These are phyloP conservation scores for Ranitomeya variabilis DNA, from an alignment of 2,113 vertebrate genomes.

Conservation along the genomic window DNA sequence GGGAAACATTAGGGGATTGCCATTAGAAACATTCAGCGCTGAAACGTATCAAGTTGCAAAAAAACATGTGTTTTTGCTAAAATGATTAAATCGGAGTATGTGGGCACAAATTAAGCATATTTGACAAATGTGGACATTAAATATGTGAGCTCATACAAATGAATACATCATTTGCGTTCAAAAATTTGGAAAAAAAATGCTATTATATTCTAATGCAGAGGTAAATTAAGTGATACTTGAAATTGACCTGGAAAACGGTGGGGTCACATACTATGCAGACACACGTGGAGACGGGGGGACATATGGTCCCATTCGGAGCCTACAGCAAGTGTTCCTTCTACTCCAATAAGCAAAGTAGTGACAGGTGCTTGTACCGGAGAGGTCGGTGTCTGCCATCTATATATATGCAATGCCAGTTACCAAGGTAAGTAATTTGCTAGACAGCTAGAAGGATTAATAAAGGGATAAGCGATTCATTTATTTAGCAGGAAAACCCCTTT, in stretches of 20 bases:
- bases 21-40: conserved; percentile 54
- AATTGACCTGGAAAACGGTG: background rate
- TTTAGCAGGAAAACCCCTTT: too few species aligned
- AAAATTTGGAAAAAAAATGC: conserved; percentile 45
- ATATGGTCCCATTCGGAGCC: background rate
- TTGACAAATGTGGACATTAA: conserved; percentile 58
- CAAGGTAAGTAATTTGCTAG: background rate
- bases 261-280: background rate
- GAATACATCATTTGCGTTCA: conserved; percentile 47
- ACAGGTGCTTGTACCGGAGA: background rate
- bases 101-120: conserved; percentile 57
- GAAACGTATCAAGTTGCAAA: conserved; percentile 51
- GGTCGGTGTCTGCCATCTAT: background rate
- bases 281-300: background rate
- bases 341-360: background rate
- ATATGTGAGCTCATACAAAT: conserved; percentile 54
- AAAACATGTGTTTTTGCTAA: conserved; percentile 56
- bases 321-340: background rate
- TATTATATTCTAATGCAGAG: conserved; percentile 38
- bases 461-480: too few species aligned
- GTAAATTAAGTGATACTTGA: conserved; percentile 41
- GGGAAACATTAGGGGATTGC: conserved; percentile 48
- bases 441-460: background rate
- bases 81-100: conserved; percentile 53
- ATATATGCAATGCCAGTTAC: background rate